Percentiles rank a stretch among this genome's conserved stretches.
Conservation (phyloP, 2,797 vertebrate genomes). For the Carapus acus region DNA sequence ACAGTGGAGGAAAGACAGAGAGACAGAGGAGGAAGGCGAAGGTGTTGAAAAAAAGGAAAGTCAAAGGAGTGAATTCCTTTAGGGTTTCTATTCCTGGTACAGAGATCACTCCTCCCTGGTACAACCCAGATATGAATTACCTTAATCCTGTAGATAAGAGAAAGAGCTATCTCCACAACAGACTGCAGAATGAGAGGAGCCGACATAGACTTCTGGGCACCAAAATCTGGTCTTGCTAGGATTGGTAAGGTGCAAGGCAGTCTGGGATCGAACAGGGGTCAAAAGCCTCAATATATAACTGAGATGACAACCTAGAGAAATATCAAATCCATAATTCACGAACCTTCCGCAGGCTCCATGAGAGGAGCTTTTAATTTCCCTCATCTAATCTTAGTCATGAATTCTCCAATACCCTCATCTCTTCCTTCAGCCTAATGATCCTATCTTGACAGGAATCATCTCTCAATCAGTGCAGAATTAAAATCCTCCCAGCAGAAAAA, state of each 20-base stretch:
- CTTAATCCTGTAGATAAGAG: conserved; percentile 61
- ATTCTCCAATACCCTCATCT: conserved; percentile 45
- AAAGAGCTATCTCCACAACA: too few species aligned
- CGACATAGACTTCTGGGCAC: background rate
- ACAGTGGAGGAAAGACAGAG: conserved; percentile 4
- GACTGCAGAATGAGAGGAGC: conserved; percentile 14
- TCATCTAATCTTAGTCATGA: conserved; percentile 24
- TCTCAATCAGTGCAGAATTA: conserved; percentile 4
- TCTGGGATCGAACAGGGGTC: conserved; percentile 14
- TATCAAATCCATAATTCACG: conserved; percentile 54
- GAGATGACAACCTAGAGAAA: conserved; percentile 31
- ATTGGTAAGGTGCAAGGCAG: conserved; percentile 4
- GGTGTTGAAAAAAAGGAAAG: conserved; percentile 34
- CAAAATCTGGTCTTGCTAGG: background rate
- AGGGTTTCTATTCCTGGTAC: conserved; percentile 68
- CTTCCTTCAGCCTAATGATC: conserved; percentile 29
- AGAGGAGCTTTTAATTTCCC: conserved; percentile 22
- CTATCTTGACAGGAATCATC: conserved; percentile 15
- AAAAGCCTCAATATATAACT: conserved; percentile 14
- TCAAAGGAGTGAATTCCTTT: conserved; percentile 59
- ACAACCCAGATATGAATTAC: conserved; percentile 55
- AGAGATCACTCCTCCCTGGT: conserved; percentile 49
- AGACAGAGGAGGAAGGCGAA: conserved; percentile 7
- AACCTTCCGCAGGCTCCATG: conserved; percentile 21
- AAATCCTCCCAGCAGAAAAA: conserved; percentile 1